Evolutionary conservation across 1,140 invertebrate species (phyloP), one percentile per base, ranked within the genome.

Genomic region (Microplitis demolitor): DNA sequence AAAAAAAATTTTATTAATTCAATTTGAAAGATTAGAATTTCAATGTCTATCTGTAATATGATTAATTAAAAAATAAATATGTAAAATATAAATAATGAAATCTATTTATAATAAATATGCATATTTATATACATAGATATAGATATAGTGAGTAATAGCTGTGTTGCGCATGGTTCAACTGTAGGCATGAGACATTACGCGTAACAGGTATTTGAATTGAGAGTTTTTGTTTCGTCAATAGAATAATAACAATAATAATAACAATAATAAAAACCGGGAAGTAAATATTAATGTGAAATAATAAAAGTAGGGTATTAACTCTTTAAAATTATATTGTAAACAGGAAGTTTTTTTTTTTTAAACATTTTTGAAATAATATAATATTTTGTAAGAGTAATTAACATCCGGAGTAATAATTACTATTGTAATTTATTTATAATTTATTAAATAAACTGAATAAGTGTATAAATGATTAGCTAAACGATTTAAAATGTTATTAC

Each of bases 181-280:
- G 13, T 14, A 14, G 58, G 56, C 58, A 69, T 69, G 68, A 50
- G 13, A 69, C 56, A 62, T 6, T 58, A 69, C 58, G 68, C 68
- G 68, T 69, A 69, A 69, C 68, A 69, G 68, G 68, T 62, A 69
- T 61, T 45, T 64, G 16, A 61, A 33, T 61, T 61, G 62, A 64
- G 62, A 56, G 16, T 39, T 64, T 64, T 64, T 64, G 33, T 64
- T 14, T 64, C 37, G 34, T 45, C 13, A n/a, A 14, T 39, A 14
- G 62, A 64, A 13, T 13, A 14, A 45, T 37, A 14, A 56, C 4
- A 24, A 64, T 37, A 9, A n/a, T 33, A 39, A 4, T 37, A 35
- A 64, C 34, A 64, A 37, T 45, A 8, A 64, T n/a, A 64, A 61
- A 45, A 45, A 45, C 39, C 39, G 39, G 39, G 39, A 45, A 45